Evolutionary conservation across 2,797 vertebrate species (phyloP).

Genomic region (Hydrolagus colliei): DNA sequence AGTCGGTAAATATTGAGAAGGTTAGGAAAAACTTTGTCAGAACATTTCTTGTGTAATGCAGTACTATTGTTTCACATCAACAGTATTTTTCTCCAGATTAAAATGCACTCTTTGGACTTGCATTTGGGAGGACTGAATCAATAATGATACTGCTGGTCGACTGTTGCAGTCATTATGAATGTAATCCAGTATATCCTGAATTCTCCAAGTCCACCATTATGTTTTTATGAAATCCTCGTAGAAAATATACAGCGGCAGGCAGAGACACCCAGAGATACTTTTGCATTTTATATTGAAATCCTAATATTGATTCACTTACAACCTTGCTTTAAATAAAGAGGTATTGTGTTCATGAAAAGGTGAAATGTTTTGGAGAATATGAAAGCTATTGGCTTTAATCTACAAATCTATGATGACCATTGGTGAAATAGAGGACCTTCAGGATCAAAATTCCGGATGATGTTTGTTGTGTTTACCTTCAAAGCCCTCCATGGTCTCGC

Average conservation of each 20-base stretch:
- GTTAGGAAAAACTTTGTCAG: not conserved
- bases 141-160: not conserved
- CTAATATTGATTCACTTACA: not conserved
- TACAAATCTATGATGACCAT: not conserved
- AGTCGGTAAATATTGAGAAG: not conserved
- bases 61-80: not conserved
- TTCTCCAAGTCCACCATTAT: too few species aligned
- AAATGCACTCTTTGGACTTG: not conserved
- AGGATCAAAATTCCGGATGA: too few species aligned
- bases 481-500: too few species aligned
- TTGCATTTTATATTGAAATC: not conserved
- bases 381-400: not conserved
- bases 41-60: not conserved
- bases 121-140: not conserved
- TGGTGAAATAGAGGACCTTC: not conserved
- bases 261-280: not conserved
- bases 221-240: too few species aligned
- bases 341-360: not conserved
- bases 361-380: not conserved
- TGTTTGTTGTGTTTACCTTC: too few species aligned
- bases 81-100: not conserved
- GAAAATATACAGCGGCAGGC: too few species aligned
- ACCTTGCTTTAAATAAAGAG: too few species aligned
- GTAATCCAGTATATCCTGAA: not conserved
- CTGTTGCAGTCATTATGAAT: not conserved